Conservation (phyloP, 2,888 invertebrate genomes). For the Gymnoscelis rufifasciata region DNA sequence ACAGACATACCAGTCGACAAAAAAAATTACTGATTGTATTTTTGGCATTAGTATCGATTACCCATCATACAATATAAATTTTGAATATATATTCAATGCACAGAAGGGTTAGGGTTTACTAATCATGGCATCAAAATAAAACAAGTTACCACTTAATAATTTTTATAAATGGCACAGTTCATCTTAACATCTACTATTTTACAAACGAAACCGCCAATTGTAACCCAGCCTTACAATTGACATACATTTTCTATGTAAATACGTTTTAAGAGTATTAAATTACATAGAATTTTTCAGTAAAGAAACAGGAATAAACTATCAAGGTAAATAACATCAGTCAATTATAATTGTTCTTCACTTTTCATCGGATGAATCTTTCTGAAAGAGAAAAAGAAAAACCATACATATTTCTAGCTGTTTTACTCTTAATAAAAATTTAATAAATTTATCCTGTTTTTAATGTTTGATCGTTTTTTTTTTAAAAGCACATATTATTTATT, state of each 20-base stretch:
- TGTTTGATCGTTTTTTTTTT: no score
- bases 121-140: slow-evolving; percentile 11
- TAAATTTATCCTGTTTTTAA: no score
- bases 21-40: no score
- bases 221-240: slow-evolving; percentile 76
- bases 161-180: slow-evolving; percentile 53
- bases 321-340: slow-evolving; percentile 51
- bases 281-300: slow-evolving; percentile 31
- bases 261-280: slow-evolving; percentile 49
- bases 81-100: no score
- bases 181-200: slow-evolving; percentile 48
- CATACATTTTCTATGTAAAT: slow-evolving; percentile 36
- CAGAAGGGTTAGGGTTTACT: no score
- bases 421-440: no score
- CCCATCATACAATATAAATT: no score
- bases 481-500: no score
- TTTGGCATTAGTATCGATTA: no score
- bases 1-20: no score
- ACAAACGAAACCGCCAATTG: slow-evolving; percentile 58
- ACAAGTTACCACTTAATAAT: slow-evolving; percentile 25
- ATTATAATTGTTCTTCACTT: slow-evolving; percentile 44
- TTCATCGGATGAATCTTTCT: slow-evolving; percentile 58
- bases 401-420: no score
- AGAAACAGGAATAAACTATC: slow-evolving; percentile 27
- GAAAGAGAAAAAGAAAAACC: slow-evolving; percentile 43